These are phyloP conservation scores for Oreochromis tanganicae DNA, from an alignment of 2,113 vertebrate genomes.

Conservation along the genomic window DNA sequence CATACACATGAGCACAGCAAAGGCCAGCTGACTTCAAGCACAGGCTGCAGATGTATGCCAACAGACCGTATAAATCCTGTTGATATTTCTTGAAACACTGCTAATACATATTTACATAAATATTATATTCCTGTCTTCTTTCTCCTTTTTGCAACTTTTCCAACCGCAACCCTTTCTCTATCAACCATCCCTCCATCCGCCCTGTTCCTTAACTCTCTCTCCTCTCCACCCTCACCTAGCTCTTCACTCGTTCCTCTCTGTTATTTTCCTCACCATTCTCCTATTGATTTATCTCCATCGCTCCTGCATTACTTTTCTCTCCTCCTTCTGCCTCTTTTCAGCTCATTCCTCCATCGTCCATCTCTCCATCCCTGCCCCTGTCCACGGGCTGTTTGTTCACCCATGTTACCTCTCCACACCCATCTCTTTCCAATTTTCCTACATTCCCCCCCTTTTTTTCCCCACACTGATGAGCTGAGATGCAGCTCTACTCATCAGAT, in stretches of 20 bases:
- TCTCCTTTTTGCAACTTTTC: neutral
- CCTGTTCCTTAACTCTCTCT: neutral
- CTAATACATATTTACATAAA: neutral
- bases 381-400: neutral
- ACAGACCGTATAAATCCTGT: neutral
- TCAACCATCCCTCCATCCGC: neutral
- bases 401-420: neutral
- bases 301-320: neutral
- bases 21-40: neutral
- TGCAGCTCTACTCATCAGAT: conserved; percentile 47
- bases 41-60: neutral
- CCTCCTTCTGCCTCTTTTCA: neutral
- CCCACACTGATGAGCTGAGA: conserved; percentile 22
- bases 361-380: neutral
- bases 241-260: neutral
- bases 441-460: rapidly evolving
- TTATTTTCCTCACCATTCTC: neutral
- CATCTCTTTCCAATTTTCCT: neutral
- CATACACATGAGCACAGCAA: neutral
- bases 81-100: neutral
- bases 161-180: neutral
- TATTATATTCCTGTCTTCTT: neutral
- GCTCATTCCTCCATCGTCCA: neutral
- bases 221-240: neutral
- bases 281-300: neutral